Percentiles rank a stretch among this genome's conserved stretches.
Conservation (phyloP, 2,888 invertebrate genomes). For the Epinotia brunnichana region DNA sequence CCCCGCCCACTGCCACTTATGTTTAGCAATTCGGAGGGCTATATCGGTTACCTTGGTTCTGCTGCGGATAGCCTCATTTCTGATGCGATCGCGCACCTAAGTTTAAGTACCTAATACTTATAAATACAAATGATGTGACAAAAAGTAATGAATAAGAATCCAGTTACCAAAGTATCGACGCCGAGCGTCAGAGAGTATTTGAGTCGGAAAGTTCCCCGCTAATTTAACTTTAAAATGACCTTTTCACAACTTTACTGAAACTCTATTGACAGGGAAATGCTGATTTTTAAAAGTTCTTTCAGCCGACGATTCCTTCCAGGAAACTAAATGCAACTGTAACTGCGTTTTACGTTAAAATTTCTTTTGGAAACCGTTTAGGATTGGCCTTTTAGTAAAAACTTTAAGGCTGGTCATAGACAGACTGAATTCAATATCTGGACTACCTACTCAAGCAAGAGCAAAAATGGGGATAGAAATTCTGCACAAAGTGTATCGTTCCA, state of each 20-base stretch:
- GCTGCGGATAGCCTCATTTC: no score
- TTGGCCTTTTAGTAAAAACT: constrained; percentile 8
- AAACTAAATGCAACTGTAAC: constrained; percentile 12
- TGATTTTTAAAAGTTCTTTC: constrained; percentile 21
- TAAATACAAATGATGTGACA: background rate
- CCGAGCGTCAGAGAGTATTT: constrained; percentile 52
- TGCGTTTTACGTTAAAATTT: constrained; percentile 9
- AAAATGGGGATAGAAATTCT: no score
- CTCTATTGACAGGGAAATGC: constrained; percentile 30
- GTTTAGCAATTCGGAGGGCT: no score
- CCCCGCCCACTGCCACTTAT: no score
- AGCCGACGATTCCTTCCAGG: constrained; percentile 1
- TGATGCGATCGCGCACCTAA: no score
- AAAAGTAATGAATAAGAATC: background rate
- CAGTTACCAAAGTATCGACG: constrained; percentile 10
- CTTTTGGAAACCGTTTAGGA: background rate
- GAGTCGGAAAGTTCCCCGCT: constrained; percentile 64
- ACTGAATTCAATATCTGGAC: no score
- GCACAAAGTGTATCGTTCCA: no score
- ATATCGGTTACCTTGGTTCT: no score
- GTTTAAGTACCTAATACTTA: no score
- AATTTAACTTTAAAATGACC: constrained; percentile 76
- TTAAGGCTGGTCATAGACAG: background rate
- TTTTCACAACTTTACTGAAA: constrained; percentile 56
- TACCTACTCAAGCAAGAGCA: no score